Evolutionary conservation across 2,888 invertebrate genomes (phyloP).

Genomic region (Orchestes rusci): DNA sequence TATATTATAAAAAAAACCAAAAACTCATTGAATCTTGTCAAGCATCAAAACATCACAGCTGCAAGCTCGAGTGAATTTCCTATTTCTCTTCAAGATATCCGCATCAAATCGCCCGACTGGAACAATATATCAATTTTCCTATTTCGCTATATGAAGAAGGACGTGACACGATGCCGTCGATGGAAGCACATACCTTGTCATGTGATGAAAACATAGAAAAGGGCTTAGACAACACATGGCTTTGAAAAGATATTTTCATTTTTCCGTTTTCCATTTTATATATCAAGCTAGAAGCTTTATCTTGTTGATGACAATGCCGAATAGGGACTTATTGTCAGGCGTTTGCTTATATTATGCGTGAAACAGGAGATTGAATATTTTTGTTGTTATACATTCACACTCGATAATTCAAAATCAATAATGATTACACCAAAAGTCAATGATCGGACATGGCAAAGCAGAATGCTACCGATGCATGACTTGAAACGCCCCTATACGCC

Average conservation of each 20-base stretch:
- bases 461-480: slow-evolving; percentile 3
- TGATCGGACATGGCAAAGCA: too few species aligned
- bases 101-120: background rate
- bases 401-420: too few species aligned
- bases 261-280: background rate
- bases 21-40: too few species aligned
- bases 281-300: background rate
- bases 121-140: background rate
- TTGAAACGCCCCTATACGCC: slow-evolving; percentile 9
- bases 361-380: too few species aligned
- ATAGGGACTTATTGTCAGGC: too few species aligned
- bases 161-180: slow-evolving; percentile 3
- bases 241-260: background rate
- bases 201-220: slow-evolving; percentile 15
- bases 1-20: too few species aligned
- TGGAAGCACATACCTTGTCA: slow-evolving; percentile 12
- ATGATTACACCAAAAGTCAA: too few species aligned
- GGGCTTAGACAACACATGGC: slow-evolving; percentile 9
- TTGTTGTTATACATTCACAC: too few species aligned
- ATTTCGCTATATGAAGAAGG: background rate
- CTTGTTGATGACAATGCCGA: background rate
- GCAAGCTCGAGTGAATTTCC: too few species aligned
- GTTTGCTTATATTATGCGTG: too few species aligned
- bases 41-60: too few species aligned
- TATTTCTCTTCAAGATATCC: too few species aligned